Evolutionary conservation across 2,797 vertebrate genomes (phyloP), one percentile per base, ranked within the genome.

Genomic region (Otolemur crassicaudatus): DNA sequence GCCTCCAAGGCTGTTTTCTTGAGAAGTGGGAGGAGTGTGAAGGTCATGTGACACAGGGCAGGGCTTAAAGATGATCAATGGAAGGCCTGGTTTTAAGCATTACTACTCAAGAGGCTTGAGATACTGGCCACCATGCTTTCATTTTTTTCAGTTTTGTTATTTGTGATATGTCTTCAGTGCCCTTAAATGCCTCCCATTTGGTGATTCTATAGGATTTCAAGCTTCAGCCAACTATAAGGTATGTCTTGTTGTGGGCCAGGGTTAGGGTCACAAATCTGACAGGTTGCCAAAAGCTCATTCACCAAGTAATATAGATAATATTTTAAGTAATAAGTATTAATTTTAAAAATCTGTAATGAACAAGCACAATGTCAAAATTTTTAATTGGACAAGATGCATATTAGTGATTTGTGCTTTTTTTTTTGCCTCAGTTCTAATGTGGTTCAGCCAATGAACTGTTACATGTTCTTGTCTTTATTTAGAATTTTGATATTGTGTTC

Each of bases 281-380:
- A 5, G 20, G 20, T 2, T 23, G 6, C 29, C 88, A 27, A 73
- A 94, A 87, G 17, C 76, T 87, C 53, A 72, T 46, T 93, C 16
- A 75, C 93, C 22, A 95, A 60, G 16, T 37, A 37, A 37, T 37
- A 37, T 37, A 3, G 87, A 27, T 60, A 87, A 94, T 63, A 92
- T 88, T 84, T 92, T 34, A 92, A 73, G 29, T 37, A 40, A 81
- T 82, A n/a, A 53, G 2, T 73, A 86, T 69, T 67, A 56, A 86
- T 56, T 69, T 31, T 31, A 25, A 88, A 94, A 73, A 29, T 60
- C n/a, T 3, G 22, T 25, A 5, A 27, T 88, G 27, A 83, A 22
- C 37, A 87, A 83, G 19, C 37, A 87, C 75, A 91, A 43, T 85
- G 65, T 60, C 27, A 83, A 75, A 25, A 75, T 91, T 93, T 76